Evolutionary conservation across 2,888 invertebrate genomes (phyloP), one percentile per base, ranked within the genome.

Genomic region (Hypercompe scribonia): DNA sequence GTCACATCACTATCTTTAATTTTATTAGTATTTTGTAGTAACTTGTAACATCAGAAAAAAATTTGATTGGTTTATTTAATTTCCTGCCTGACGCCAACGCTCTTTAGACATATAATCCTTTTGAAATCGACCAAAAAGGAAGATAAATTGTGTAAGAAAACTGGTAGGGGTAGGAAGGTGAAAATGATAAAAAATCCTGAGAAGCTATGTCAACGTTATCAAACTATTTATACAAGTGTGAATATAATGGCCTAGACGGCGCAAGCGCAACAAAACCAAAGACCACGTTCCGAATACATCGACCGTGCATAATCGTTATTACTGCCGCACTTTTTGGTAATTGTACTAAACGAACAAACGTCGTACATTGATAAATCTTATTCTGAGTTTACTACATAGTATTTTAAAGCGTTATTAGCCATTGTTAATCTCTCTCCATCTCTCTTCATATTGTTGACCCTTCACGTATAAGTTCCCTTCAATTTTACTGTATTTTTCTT

Each of bases 241-340:
- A 58, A 58, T 28, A 58, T 13, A 58, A 58, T n/a, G 58, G 10
- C 13, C 58, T 28, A 15, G 13, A 28, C n/a, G 58, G 28, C 58
- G 58, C 58, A 58, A 58, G 58, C 58, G 58, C 58, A 58, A 58
- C 39, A 39, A 24, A 39, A 64, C 24, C 39, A 39, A 42, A n/a
- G 28, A 24, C n/a, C 39, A 66, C 21, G 24, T 67, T 42, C 33
- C 50, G 33, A 33, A 39, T 21, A 67, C 8, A 33, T 28, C 15
- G n/a, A 31, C 46, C 31, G 24, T 67, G 33, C 83, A 68, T 81
- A 75, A 71, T 78, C 58, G 21, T 46, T 46, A 65, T n/a, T 34
- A 36, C n/a, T 36, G 21, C 58, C 58, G 28, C 28, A 28, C 28
- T 58, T 28, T 58, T 28, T 58, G 28, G 3, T 28, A 58, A 58